Base-by-base conservation (phyloP, 1,140 invertebrate species). In the Cherax destructor region DNA sequence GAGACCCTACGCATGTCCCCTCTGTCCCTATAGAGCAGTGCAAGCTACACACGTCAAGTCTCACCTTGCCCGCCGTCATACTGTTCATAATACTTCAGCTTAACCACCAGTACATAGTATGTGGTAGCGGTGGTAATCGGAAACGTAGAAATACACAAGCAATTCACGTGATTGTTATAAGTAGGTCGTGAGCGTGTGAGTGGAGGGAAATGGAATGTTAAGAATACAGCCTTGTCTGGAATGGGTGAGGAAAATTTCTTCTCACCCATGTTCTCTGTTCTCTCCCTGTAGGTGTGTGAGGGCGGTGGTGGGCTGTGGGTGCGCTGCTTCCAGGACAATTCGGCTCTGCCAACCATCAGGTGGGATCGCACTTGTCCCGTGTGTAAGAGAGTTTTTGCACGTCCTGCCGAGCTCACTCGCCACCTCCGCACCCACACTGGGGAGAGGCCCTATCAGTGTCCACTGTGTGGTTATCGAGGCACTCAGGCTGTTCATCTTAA, bases 251-350 rank as follows among this genome's bases (percentile, higher is more conserved):
- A 78, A 91, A 74, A 77, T 18, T 50, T 24, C 72, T 84, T 84
- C 81, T 91, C 88, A 85, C 88, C 88, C 88, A 84, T 77, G 72
- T 84, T 91, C 88, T 91, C 83, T 84, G 81, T 91, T 91, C 74
- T 91, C 88, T 91, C 81, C 87, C 87, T 91, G 88, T 91, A 91
- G 88, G 88, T 91, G 88, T 91, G 88, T 85, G 88, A 91, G 88
- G 88, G 88, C 88, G 88, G 88, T 91, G 88, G 86, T 88, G 87
- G 79, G 50, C 65, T 72, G 88, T 49, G 49, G 47, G 80, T 50
- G 41, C 83, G 81, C 83, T 91, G 41, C 81, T 84, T 84, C 88
- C 88, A 91, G 83, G 88, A 76, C 88, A 91, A 77, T 78, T 59
- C 72, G 47, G 88, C 88, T 47, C 18, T 79, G 80, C 83, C 88